Conservation (phyloP, 35 echinoderm and acorn worm genomes). For the Diadema setosum region DNA sequence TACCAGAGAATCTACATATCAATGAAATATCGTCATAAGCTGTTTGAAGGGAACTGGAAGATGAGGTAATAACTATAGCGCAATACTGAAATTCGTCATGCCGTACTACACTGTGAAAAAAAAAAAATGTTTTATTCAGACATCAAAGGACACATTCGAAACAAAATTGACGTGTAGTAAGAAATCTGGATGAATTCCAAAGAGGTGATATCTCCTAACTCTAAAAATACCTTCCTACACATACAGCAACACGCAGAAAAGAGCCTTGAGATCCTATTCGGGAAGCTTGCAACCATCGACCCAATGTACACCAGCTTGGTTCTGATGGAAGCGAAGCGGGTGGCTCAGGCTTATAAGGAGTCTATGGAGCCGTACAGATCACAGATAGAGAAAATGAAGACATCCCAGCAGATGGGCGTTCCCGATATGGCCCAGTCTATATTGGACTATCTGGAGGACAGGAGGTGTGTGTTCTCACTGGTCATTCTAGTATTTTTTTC, state of each 20-base stretch:
- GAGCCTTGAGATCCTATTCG: slow-evolving; percentile 51
- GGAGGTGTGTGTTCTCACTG: too few relatives aligned
- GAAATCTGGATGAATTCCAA: too few relatives aligned
- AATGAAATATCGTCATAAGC: too few relatives aligned
- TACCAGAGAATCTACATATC: too few relatives aligned
- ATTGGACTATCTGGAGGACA: slow-evolving; percentile 76
- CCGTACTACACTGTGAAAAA: background rate
- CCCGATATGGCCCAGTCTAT: slow-evolving; percentile 68
- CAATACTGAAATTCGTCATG: background rate
- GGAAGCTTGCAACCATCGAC: slow-evolving; percentile 47
- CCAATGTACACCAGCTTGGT: slow-evolving; percentile 54
- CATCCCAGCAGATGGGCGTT: slow-evolving; percentile 44
- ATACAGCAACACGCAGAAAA: slow-evolving; percentile 61
- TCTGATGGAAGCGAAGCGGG: slow-evolving; percentile 84
- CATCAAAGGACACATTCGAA: background rate
- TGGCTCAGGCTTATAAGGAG: slow-evolving; percentile 66
- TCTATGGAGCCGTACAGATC: slow-evolving; percentile 52
- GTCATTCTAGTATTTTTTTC: too few relatives aligned
- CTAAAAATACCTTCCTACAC: too few relatives aligned
- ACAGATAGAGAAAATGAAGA: slow-evolving; percentile 67
- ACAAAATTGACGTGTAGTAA: too few relatives aligned
- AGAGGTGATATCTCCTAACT: background rate
- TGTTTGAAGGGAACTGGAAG: too few relatives aligned
- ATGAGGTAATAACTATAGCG: background rate
- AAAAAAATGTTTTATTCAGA: background rate